phyloP scores from a whole-genome alignment of 2,888 invertebrate genomes.

The Abrostola triplasia region DNA sequence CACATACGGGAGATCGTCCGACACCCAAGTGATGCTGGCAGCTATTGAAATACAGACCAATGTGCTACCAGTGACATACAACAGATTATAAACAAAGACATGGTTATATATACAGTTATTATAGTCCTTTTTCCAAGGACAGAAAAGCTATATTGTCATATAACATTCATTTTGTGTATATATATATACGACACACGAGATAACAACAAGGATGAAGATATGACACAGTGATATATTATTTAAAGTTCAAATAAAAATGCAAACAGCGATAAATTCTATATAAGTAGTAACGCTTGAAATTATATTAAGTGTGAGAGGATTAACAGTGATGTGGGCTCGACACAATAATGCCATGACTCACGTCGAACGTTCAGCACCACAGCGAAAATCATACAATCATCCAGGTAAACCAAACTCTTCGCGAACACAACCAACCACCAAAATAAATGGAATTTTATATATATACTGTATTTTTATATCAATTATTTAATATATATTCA shows the following conservation, averaged over 20 bases:
- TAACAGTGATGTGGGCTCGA: slow-evolving; percentile 78
- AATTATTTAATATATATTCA: slow-evolving; percentile 28
- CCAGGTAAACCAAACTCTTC: slow-evolving; percentile 28
- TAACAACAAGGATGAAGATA: slow-evolving; percentile 84
- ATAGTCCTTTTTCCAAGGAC: slow-evolving; percentile 61
- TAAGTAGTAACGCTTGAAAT: slow-evolving; percentile 72
- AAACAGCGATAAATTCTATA: slow-evolving; percentile 77
- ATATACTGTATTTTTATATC: slow-evolving; percentile 16
- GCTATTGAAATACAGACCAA: slow-evolving; percentile 73
- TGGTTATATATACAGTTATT: slow-evolving; percentile 71
- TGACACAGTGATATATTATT: slow-evolving; percentile 80
- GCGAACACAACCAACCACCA: slow-evolving; percentile 1
- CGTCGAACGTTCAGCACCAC: slow-evolving; percentile 32
- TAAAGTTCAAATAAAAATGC: slow-evolving; percentile 69
- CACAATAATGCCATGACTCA: slow-evolving; percentile 73
- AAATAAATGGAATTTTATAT: not conserved
- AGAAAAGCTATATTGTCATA: slow-evolving; percentile 84
- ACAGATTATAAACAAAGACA: slow-evolving; percentile 65
- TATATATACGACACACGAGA: slow-evolving; percentile 79
- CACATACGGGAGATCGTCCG: slow-evolving; percentile 21
- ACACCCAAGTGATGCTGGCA: slow-evolving; percentile 36
- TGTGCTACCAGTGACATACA: slow-evolving; percentile 67
- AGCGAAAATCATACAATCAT: slow-evolving; percentile 44
- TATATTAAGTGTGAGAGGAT: slow-evolving; percentile 68
- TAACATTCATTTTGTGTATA: slow-evolving; percentile 78